phyloP scores from a whole-genome alignment of 2,113 vertebrate genomes.

The Periophthalmodon schlosseri region DNA sequence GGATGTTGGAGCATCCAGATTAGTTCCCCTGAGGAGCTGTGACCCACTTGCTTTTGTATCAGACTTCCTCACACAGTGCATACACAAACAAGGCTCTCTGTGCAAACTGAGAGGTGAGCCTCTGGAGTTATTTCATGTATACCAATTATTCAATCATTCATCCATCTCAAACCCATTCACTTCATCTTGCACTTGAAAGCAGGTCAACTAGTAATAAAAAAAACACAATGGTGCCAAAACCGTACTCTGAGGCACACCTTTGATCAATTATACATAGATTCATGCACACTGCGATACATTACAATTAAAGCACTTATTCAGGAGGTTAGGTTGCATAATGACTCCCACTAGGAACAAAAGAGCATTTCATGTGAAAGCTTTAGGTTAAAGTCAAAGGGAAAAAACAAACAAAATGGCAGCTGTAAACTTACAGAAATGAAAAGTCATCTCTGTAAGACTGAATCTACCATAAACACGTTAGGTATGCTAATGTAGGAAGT shows the following conservation, averaged over 20 bases:
- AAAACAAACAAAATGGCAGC: neutral
- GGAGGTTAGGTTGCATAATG: neutral
- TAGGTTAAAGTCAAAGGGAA: neutral
- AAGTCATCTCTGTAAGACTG: neutral
- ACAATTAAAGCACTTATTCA: conserved; percentile 5
- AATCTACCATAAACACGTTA: neutral
- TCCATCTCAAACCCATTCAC: neutral
- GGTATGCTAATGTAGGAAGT: neutral
- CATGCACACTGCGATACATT: neutral
- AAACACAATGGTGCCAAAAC: conserved; percentile 1
- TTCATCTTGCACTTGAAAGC: conserved; percentile 5
- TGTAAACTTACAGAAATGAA: neutral
- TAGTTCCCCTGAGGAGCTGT: conserved; percentile 57
- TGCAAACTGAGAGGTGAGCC: neutral
- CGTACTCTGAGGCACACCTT: conserved; percentile 6
- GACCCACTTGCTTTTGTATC: conserved; percentile 70
- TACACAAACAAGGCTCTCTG: conserved; percentile 21
- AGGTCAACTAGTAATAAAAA: neutral
- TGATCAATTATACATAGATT: conserved; percentile 12
- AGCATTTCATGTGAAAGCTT: neutral
- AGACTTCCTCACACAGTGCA: conserved; percentile 36
- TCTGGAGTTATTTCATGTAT: neutral
- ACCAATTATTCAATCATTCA: neutral
- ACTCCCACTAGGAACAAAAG: neutral
- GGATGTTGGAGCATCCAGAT: conserved; percentile 56